Evolutionary conservation across 2,797 vertebrate genomes (phyloP), one percentile per base, ranked within the genome.

Genomic region (Leuciscus waleckii): DNA sequence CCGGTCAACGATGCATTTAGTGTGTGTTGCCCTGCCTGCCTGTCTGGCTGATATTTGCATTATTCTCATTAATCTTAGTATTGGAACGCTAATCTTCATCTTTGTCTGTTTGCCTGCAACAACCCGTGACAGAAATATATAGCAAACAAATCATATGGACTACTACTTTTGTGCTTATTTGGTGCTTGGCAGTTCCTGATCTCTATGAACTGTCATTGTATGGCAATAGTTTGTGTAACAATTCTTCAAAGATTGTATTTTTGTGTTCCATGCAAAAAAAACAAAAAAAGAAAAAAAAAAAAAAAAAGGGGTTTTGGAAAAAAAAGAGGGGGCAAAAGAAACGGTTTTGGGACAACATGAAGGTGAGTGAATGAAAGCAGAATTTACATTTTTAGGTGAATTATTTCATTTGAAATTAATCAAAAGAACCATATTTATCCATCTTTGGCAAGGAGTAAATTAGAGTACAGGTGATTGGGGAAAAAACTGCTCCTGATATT

Each of bases 401-500:
- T 58, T 19, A n/a, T 78, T 41, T 32, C 1, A 37, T 76, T 16
- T 16, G 32, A 10, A 13, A 37, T 16, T 1, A 63, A 21, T 26
- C 4, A 54, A 29, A 39, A 13, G 21, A 56, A 63, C 37, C 37
- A 29, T 13, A 79, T 79, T 11, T 43, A 16, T 37, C 5, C 8
- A 11, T 78, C 21, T 43, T 63, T 78, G 26, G 8, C 43, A 43
- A 46, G 4, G 26, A 46, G 7, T 11, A 35, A 74, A 37, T 74
- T 73, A 63, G 39, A 68, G 35, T 51, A 54, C 19, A 46, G 54
- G 54, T 82, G 63, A 63, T 49, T 35, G n/a, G 17, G 26, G 17
- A 32, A 17, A 17, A 11, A 26, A 69, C 29, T 49, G 4, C 39
- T 65, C 41, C 43, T 83, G 76, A 76, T 83, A 71, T 88, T 85